Evolutionary conservation across 2,113 vertebrate genomes (phyloP), one percentile per base, ranked within the genome.

Genomic region (Setophaga coronata): DNA sequence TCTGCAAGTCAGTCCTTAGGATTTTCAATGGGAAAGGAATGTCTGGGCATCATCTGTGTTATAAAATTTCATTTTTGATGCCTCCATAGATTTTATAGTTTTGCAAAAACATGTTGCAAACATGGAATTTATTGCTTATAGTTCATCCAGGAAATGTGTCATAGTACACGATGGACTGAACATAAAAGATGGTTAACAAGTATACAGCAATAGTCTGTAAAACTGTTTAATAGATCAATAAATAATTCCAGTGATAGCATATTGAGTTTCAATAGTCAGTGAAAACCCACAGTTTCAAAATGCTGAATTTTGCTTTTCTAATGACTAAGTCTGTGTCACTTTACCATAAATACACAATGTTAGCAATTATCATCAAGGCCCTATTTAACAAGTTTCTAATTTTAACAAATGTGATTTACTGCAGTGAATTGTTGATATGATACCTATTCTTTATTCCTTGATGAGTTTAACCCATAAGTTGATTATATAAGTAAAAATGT

Each of bases 391-490:
- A 36, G 20, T 82, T 76, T 84, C 71, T 83, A 66, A 85, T 94
- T 93, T 92, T 92, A 90, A 81, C 65, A 87, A 92, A 91, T 71
- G 38, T 58, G 83, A 65, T 92, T 95, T 82, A 65, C 45, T 91
- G 85, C 56, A 58, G 26, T 62, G 83, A 92, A 83, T 87, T 89
- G 78, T 93, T 95, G 43, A 29, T 88, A 47, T 0, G 4, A 58
- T 87, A 97, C 86, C 96, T 91, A 48, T 69, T 86, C 45, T 84
- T 90, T 80, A 87, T 95, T 67, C 29, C 95, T 96, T 96, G 74
- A 94, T 94, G 94, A 96, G 61, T 95, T 82, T 96, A 94, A 97
- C 86, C 92, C 91, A 57, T 95, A 93, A 93, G 91, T 94, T 95
- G 77, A 89, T 95, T 93, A 81, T 60, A 36, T 78, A 91, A 79